phyloP scores from a whole-genome alignment of 2,888 invertebrate species.

The Yponomeuta cagnagella region DNA sequence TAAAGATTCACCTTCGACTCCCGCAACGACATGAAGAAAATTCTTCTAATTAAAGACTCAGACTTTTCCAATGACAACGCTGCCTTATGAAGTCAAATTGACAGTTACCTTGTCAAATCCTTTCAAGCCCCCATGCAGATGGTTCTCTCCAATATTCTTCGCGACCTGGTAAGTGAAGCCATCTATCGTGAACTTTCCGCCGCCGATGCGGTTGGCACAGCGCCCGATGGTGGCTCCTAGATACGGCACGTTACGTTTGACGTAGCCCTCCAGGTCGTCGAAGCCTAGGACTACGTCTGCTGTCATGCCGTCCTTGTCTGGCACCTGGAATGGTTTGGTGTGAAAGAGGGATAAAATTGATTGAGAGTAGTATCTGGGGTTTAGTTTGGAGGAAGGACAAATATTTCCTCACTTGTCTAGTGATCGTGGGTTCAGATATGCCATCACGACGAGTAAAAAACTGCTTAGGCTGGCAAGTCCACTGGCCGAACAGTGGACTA shows the following conservation, averaged over 20 bases:
- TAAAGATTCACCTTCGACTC: no score
- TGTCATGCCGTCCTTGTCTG: conserved; percentile 80
- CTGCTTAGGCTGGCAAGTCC: no score
- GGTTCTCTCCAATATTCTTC: conserved; percentile 82
- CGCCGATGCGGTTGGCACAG: conserved; percentile 88
- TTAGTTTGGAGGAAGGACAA: no score
- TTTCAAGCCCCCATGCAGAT: conserved; percentile 89
- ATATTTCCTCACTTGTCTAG: no score
- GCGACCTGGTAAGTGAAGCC: conserved; percentile 80
- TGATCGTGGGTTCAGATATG: no score
- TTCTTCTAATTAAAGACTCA: no score
- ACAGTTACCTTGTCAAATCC: conserved; percentile 84
- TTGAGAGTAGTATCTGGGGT: no score
- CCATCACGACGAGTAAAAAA: no score
- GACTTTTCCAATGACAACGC: no score
- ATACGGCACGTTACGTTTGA: conserved; percentile 74
- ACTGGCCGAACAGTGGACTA: no score
- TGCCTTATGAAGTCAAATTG: no score
- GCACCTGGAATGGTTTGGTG: conserved; percentile 57
- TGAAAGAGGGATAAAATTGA: background rate
- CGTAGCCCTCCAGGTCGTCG: conserved; percentile 81
- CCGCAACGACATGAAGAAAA: no score
- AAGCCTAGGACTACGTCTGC: conserved; percentile 89
- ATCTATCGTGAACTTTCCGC: conserved; percentile 71
- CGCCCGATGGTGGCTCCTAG: conserved; percentile 92